These are phyloP conservation scores for Meliscaeva auricollis DNA, from an alignment of 2,888 invertebrate species.

Conservation along the genomic window DNA sequence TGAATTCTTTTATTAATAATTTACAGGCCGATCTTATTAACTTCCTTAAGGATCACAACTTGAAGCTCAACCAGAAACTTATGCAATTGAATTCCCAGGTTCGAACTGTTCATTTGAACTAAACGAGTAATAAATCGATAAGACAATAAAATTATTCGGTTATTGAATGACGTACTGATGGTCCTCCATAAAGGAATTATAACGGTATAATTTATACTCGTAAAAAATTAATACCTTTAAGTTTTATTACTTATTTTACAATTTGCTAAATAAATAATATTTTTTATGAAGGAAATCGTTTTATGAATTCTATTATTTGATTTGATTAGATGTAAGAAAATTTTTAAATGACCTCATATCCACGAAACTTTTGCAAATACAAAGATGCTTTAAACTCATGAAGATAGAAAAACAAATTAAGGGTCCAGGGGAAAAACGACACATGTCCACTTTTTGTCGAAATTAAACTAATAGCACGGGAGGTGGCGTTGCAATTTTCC, in stretches of 20 bases:
- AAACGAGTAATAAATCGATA: not conserved
- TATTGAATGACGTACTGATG: not conserved
- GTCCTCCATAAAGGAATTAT: not conserved
- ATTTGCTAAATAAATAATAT: constrained; percentile 48
- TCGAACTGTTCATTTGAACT: constrained; percentile 77
- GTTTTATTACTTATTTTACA: constrained; percentile 30
- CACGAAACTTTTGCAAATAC: too few species aligned
- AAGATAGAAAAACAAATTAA: too few species aligned
- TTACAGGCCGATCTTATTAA: constrained; percentile 88
- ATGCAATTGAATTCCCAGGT: constrained; percentile 86
- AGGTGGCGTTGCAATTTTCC: too few species aligned
- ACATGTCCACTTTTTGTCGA: too few species aligned
- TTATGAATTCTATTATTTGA: not conserved
- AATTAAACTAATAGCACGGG: too few species aligned
- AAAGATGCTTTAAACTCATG: too few species aligned
- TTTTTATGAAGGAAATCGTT: constrained; percentile 11
- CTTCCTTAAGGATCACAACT: constrained; percentile 88
- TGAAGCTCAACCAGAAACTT: constrained; percentile 87
- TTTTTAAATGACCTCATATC: too few species aligned
- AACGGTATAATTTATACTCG: constrained; percentile 8
- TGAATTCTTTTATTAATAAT: not conserved
- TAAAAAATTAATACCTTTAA: not conserved
- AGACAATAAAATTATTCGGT: constrained; percentile 29
- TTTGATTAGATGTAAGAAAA: too few species aligned
- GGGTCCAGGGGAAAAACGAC: too few species aligned